Evolutionary conservation across 2,113 vertebrate species (phyloP).

Genomic region (Pelmatolapia mariae): DNA sequence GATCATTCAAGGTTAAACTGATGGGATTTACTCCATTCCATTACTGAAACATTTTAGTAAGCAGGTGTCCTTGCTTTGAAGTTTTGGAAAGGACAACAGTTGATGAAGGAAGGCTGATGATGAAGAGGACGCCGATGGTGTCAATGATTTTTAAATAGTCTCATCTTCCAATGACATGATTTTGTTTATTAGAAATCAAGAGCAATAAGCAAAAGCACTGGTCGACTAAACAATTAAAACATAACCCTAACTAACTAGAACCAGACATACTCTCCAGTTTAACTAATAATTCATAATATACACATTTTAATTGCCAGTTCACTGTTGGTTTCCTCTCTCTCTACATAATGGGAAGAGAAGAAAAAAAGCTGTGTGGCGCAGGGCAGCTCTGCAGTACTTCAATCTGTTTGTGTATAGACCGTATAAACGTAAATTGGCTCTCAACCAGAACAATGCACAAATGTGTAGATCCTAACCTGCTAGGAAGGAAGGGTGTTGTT

Average conservation of each 20-base stretch:
- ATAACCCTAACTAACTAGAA: not conserved
- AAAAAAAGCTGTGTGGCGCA: not conserved
- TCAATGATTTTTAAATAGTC: not conserved
- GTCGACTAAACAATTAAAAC: not conserved
- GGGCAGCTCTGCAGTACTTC: not conserved
- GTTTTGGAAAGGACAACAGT: not conserved
- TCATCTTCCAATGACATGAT: not conserved
- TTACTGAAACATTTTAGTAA: not conserved
- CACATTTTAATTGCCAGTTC: not conserved
- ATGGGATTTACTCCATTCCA: not conserved
- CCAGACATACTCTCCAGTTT: not conserved
- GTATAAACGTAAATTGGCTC: not conserved
- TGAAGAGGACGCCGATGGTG: not conserved
- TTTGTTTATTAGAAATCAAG: not conserved
- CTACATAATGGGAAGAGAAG: accelerated
- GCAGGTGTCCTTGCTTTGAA: not conserved
- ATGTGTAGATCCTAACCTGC: not conserved
- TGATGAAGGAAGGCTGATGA: not conserved
- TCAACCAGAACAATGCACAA: not conserved
- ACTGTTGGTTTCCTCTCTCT: not conserved
- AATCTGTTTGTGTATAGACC: not conserved
- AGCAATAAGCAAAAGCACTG: not conserved
- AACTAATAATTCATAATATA: not conserved
- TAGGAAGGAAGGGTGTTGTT: not conserved
- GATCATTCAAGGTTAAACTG: not conserved